phyloP scores from a whole-genome alignment of 2,113 vertebrate genomes.

The Pipa parva region DNA sequence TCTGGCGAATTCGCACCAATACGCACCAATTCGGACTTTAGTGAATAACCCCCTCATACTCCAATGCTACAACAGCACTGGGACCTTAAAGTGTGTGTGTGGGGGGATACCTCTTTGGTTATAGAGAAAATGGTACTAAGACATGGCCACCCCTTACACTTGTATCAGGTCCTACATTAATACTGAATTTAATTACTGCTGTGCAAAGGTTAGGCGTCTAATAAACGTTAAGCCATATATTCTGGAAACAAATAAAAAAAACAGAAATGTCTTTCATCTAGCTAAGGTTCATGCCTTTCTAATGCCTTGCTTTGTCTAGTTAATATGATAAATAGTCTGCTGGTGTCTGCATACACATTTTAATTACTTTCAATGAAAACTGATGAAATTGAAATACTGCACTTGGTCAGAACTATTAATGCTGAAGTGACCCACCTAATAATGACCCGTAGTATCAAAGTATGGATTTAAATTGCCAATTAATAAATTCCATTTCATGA shows the following conservation, averaged over 20 bases:
- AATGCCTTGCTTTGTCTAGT: conserved; percentile 62
- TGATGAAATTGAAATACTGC: conserved; percentile 65
- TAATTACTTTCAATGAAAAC: conserved; percentile 65
- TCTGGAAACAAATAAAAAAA: conserved; percentile 47
- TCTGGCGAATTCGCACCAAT: too few relatives aligned
- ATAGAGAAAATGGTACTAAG: too few relatives aligned
- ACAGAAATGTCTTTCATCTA: conserved; percentile 56
- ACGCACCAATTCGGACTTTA: too few relatives aligned
- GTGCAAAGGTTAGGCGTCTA: too few relatives aligned
- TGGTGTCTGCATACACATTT: conserved; percentile 53
- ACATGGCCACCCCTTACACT: too few relatives aligned
- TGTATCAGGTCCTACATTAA: too few relatives aligned
- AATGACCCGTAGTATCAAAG: conserved; percentile 63
- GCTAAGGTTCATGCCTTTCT: conserved; percentile 51
- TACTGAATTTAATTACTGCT: too few relatives aligned
- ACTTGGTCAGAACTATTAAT: conserved; percentile 63
- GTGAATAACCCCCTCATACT: too few relatives aligned
- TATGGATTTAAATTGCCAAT: conserved; percentile 73
- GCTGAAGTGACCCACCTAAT: conserved; percentile 71
- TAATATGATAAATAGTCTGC: conserved; percentile 62
- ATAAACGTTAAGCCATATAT: too few relatives aligned
- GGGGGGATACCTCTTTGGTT: too few relatives aligned
- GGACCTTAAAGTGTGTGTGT: too few relatives aligned
- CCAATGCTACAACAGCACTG: too few relatives aligned
- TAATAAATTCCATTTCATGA: conserved; percentile 70